Evolutionary conservation across 2,797 vertebrate species (phyloP).

Genomic region (Rhincodon typus): DNA sequence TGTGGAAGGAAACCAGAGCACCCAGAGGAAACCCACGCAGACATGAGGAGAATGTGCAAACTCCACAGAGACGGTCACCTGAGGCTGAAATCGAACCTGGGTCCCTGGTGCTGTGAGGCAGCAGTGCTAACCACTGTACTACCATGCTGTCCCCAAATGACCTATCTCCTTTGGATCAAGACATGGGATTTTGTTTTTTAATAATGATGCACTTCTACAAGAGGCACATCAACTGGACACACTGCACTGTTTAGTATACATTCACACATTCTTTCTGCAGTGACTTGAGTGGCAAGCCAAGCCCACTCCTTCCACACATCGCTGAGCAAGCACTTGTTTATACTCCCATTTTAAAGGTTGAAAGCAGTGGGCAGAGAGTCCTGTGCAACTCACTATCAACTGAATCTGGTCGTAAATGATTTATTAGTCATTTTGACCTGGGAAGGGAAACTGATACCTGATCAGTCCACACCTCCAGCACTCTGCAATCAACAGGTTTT

Average conservation of each 20-base stretch:
- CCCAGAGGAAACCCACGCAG: too few species aligned
- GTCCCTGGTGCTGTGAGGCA: too few species aligned
- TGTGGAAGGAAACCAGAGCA: too few species aligned
- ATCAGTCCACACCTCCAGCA: constrained; percentile 24
- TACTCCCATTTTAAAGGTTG: constrained; percentile 1
- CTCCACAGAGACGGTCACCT: too few species aligned
- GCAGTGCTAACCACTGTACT: too few species aligned
- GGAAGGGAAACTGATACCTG: constrained; percentile 12
- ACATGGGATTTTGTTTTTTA: neutral
- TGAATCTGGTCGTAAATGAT: constrained; percentile 23
- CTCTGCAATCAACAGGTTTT: neutral
- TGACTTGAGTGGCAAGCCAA: neutral
- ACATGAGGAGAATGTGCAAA: too few species aligned
- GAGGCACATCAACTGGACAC: neutral
- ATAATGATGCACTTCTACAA: neutral
- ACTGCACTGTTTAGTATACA: neutral
- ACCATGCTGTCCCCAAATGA: too few species aligned
- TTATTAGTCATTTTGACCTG: constrained; percentile 29
- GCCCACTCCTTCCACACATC: neutral
- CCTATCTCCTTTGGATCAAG: neutral
- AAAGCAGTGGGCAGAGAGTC: neutral
- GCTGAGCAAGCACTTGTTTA: neutral
- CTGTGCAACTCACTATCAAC: neutral
- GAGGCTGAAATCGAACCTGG: too few species aligned
- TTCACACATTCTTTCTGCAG: too few species aligned